Evolutionary conservation across 2,113 vertebrate species (phyloP), one percentile per base, ranked within the genome.

Genomic region (Crocuta crocuta): DNA sequence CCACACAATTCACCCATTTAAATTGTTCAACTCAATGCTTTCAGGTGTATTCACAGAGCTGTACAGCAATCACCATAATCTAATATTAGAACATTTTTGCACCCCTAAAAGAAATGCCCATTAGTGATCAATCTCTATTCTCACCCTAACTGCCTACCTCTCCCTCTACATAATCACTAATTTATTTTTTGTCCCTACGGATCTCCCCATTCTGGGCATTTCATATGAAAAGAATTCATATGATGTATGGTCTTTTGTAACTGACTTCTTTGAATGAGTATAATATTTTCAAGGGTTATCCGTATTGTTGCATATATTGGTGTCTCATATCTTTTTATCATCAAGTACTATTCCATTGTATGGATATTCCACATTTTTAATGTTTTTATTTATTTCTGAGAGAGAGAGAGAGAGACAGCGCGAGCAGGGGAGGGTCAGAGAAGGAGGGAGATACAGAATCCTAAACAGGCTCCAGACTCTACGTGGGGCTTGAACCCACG

Each of bases 51-150:
- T 94, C 15, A 66, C 17, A 80, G 12, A 53, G 1, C 80, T 95
- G 1, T 93, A 50, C 39, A 94, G 66, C 43, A 74, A 23, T 96
- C 70, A 53, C 45, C 33, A 74, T 84, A 92, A 82, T 96, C 68
- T 92, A 93, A 91, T 90, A 81, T 84, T 93, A 92, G 50, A 80
- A 65, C 10, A 79, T 83, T 81, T 82, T 45, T 55, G 53, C 17
- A 4, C 35, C 63, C 15, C 33, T 68, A 13, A 90, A 95, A 97
- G 94, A 96, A 98, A 71, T 90, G 26, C 71, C 65, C 26, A 1
- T 79, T 91, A 73, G 26, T 53, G 90, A 28, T 82, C 85, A 35
- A 19, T 63, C 61, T 45, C 19, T 35, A 84, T 79, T 92, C 87
- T 95, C 63, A 61, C 24, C 63, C 10, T 96, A 12, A 83, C 9